A percentile compares a stretch with the other conserved stretches of the same genome.
These are phyloP conservation scores for Melanotaenia parkinsoni DNA, from an alignment of 2,797 vertebrate species.

Conservation along the genomic window DNA sequence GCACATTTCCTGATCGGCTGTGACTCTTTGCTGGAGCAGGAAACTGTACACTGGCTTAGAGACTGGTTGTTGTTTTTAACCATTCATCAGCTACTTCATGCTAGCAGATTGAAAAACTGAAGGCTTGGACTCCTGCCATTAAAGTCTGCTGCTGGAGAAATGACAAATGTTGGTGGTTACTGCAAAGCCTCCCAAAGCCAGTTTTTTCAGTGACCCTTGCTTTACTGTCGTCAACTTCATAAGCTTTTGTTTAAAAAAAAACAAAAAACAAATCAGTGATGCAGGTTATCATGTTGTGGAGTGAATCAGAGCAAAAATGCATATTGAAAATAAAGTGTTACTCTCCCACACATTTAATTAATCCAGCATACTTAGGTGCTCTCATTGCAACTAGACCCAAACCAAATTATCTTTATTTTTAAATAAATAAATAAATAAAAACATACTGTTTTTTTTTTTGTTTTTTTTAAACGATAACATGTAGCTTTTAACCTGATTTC, in stretches of 20 bases:
- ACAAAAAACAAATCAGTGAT: not conserved
- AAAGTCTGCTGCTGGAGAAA: constrained; percentile 27
- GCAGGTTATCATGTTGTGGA: not conserved
- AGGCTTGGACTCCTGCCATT: constrained; percentile 37
- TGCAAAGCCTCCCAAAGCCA: constrained; percentile 12
- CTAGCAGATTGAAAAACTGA: constrained; percentile 43
- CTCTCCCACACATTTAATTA: not conserved
- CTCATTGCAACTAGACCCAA: not conserved
- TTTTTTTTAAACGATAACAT: too few species aligned
- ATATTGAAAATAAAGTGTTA: not conserved
- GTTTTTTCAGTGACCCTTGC: not conserved
- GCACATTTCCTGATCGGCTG: constrained; percentile 38
- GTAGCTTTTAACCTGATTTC: too few species aligned
- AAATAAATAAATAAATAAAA: too few species aligned
- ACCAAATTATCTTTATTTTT: too few species aligned
- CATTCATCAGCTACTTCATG: constrained; percentile 49
- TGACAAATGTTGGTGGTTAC: constrained; percentile 28
- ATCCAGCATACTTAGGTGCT: not conserved
- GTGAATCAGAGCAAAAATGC: not conserved
- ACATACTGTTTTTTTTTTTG: too few species aligned
- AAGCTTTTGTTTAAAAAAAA: constrained; percentile 5
- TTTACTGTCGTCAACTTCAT: constrained; percentile 5
- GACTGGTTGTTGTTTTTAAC: constrained; percentile 32
- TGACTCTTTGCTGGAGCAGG: constrained; percentile 14
- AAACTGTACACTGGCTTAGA: constrained; percentile 23